These are phyloP conservation scores for Lamellibrachia columna DNA, from an alignment of 2,888 invertebrate species.

Conservation along the genomic window DNA sequence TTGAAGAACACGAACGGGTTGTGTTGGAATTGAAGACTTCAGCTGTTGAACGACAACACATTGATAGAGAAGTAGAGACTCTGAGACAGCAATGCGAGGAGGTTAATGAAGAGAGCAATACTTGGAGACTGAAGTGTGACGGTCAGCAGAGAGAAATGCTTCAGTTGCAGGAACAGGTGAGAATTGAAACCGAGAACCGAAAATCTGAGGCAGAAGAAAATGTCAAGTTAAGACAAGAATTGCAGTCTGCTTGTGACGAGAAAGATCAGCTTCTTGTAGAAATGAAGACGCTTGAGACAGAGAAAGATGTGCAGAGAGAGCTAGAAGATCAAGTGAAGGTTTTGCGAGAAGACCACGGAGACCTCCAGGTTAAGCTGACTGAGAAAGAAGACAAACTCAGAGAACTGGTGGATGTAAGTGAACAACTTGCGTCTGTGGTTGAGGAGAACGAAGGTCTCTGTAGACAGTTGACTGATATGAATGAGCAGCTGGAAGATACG, in stretches of 20 bases:
- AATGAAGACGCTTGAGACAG: neutral
- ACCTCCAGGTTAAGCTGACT: neutral
- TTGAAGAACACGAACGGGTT: neutral
- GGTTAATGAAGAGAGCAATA: neutral
- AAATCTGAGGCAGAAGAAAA: neutral
- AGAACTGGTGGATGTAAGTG: neutral
- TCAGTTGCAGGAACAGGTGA: neutral
- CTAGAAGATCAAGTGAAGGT: neutral
- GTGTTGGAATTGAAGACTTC: neutral
- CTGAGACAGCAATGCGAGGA: neutral
- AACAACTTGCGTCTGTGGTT: neutral
- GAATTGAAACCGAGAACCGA: conserved; percentile 11
- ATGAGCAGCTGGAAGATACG: neutral
- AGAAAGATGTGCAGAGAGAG: neutral
- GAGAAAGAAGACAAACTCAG: conserved; percentile 1
- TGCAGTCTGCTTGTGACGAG: conserved; percentile 13
- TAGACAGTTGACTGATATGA: neutral
- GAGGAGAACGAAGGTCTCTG: neutral
- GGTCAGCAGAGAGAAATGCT: neutral
- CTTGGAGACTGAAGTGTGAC: neutral
- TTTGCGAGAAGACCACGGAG: neutral
- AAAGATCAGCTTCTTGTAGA: neutral
- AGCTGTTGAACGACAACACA: conserved; percentile 16
- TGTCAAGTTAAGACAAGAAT: neutral
- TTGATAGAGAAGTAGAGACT: neutral